These are phyloP conservation scores for Philaenus spumarius DNA, from an alignment of 1,140 invertebrate genomes.

Conservation along the genomic window DNA sequence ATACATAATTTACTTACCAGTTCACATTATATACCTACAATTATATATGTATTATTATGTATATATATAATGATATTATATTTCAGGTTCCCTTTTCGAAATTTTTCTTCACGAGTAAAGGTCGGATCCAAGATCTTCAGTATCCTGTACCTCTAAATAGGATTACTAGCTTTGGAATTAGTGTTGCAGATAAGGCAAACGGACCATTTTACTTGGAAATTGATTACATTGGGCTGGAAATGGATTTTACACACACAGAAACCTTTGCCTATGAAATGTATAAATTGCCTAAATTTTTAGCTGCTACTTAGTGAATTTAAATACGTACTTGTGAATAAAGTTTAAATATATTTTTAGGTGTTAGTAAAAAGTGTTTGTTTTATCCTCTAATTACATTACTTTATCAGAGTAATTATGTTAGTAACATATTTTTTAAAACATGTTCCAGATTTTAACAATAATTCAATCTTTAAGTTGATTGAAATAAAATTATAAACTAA, in stretches of 20 bases:
- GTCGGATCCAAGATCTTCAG: constrained; percentile 81
- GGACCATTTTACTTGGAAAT: constrained; percentile 90
- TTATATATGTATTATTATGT: no score
- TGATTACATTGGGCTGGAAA: constrained; percentile 82
- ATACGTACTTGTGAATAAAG: no score
- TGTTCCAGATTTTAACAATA: no score
- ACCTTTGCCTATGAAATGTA: constrained; percentile 90
- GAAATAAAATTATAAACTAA: no score
- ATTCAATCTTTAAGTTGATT: no score
- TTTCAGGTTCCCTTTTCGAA: constrained; percentile 92
- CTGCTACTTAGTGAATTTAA: constrained; percentile 16
- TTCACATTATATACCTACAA: no score
- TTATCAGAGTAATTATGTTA: no score
- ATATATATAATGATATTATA: not conserved
- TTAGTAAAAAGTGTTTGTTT: no score
- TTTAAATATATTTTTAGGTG: no score
- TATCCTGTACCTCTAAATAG: constrained; percentile 46
- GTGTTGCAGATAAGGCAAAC: constrained; percentile 61
- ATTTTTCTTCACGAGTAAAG: constrained; percentile 77
- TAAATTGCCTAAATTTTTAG: constrained; percentile 34
- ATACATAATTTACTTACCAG: no score
- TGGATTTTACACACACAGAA: constrained; percentile 68
- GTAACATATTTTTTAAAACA: no score
- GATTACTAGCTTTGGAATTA: constrained; percentile 73
- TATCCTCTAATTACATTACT: no score